These are phyloP conservation scores for Ylistrum balloti DNA, from an alignment of 1,140 invertebrate genomes.

Conservation along the genomic window DNA sequence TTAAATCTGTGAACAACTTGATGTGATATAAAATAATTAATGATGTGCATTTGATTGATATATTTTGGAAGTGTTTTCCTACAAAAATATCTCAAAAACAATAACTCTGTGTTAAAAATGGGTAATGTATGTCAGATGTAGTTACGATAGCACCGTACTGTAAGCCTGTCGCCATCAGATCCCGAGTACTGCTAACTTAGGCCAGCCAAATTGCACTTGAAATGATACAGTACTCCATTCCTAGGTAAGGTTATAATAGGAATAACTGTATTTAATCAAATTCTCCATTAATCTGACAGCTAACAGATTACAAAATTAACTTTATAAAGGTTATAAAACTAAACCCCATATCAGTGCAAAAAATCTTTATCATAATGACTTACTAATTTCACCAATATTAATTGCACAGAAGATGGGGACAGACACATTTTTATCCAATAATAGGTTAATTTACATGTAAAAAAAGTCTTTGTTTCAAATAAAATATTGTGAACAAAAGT, in stretches of 20 bases:
- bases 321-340: not conserved
- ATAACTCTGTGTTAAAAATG: not conserved
- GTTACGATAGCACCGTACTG: slow-evolving; percentile 12
- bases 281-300: not conserved
- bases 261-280: no score
- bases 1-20: no score
- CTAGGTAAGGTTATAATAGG: no score
- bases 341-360: not conserved
- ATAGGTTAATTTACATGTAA: not conserved
- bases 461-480: not conserved
- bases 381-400: not conserved
- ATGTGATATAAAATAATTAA: no score
- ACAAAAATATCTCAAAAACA: not conserved
- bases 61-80: slow-evolving; percentile 37
- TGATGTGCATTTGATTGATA: slow-evolving; percentile 15
- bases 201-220: not conserved
- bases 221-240: not conserved
- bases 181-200: not conserved
- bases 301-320: not conserved
- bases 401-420: not conserved
- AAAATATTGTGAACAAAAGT: not conserved
- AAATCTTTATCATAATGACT: not conserved
- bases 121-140: not conserved
- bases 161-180: not conserved
- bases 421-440: not conserved